Evolutionary conservation across 2,888 invertebrate genomes (phyloP).

Genomic region (Drosophila quinaria): DNA sequence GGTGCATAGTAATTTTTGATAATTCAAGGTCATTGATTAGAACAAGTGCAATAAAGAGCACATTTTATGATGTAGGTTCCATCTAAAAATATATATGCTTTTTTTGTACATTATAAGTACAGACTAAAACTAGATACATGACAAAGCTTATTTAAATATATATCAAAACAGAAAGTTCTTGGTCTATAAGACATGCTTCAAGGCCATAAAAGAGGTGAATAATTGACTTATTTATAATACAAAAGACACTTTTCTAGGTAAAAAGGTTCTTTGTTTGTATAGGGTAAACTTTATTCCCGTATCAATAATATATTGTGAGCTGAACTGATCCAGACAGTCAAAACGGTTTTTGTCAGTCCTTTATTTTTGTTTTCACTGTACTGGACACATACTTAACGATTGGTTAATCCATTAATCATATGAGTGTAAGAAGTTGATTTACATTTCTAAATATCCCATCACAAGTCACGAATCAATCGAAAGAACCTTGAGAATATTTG

Average conservation of each 20-base stretch:
- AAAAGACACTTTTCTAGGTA: neutral
- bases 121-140: neutral
- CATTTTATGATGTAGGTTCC: neutral
- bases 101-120: neutral
- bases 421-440: constrained; percentile 1
- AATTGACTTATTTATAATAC: constrained; percentile 5
- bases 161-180: neutral
- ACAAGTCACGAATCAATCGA: constrained; percentile 19
- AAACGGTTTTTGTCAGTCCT: neutral
- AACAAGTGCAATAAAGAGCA: neutral
- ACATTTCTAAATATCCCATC: constrained; percentile 18
- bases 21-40: constrained; percentile 59
- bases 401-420: constrained; percentile 11
- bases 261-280: constrained; percentile 17
- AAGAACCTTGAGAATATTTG: constrained; percentile 41
- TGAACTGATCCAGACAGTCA: neutral
- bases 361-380: constrained; percentile 9
- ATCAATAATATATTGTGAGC: neutral
- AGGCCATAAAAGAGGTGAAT: constrained; percentile 13
- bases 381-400: constrained; percentile 9
- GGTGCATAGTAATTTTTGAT: constrained; percentile 21
- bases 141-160: neutral
- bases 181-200: neutral
- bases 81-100: neutral
- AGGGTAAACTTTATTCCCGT: constrained; percentile 1